Evolutionary conservation across 2,797 vertebrate species (phyloP), one percentile per base, ranked within the genome.

Genomic region (Sorex maritimensis): DNA sequence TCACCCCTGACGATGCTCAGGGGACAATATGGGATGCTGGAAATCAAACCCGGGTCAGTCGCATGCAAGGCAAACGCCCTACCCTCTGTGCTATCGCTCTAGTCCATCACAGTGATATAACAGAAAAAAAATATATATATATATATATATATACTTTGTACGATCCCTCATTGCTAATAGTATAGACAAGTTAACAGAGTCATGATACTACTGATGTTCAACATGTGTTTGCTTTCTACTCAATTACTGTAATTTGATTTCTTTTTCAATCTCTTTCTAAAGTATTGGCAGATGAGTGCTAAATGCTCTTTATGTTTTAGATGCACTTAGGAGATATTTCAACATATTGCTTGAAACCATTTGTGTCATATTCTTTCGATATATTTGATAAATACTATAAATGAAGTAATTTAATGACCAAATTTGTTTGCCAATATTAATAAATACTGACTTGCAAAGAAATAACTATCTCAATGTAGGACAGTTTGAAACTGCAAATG

Each of bases 321-420:
- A 34, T 88, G 7, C 17, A 85, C 24, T 79, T 67, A 5, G n/a
- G 69, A 44, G 44, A 4, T 41, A 86, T 78, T 82, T 95, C 52
- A 81, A 34, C 4, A 74, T 65, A 79, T 84, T 93, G 30, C 26
- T 84, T 90, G n/a, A 65, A 92, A 84, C 1, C 13, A 21, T 68
- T 78, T 58, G 49, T 30, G 15, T 44, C 24, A 73, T 15, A 4
- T 44, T 88, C 38, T 34, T 63, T 41, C 12, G 26, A 17, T 21
- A 68, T 0, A 58, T 49, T 94, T 72, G 4, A 15, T 80, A 86
- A 89, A 90, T 38, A 91, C 26, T 15, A 41, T 26, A 78, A 91
- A 44, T 74, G 44, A 94, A 90, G 84, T 71, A 73, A 81, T 65
- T 79, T 67, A 61, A 55, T 72, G 21, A 82, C 30, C 58, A 90